phyloP scores from a whole-genome alignment of 2,888 invertebrate genomes.

The Oligia latruncula region DNA sequence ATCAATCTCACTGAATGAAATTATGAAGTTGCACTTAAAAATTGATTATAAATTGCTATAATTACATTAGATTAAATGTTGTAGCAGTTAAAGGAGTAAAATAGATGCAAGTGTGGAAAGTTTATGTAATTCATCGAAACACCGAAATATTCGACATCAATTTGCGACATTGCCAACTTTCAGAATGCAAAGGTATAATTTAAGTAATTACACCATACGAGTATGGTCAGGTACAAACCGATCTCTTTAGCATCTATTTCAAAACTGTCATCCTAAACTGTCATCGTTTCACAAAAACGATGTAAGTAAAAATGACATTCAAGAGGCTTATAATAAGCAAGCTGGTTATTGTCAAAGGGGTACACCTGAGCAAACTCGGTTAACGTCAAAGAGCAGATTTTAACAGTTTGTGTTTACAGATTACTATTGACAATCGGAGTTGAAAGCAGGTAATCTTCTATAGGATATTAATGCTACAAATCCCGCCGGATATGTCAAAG shows the following conservation, averaged over 20 bases:
- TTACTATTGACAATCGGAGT: slow-evolving; percentile 86
- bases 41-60: neutral
- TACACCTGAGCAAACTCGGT: slow-evolving; percentile 87
- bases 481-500: slow-evolving; percentile 73
- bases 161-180: neutral
- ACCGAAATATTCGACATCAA: neutral
- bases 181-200: slow-evolving; percentile 6
- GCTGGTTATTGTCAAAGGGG: slow-evolving; percentile 75
- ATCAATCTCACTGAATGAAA: neutral
- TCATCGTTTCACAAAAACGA: slow-evolving; percentile 66
- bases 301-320: slow-evolving; percentile 71
- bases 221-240: slow-evolving; percentile 20
- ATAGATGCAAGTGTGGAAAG: neutral
- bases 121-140: neutral
- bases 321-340: slow-evolving; percentile 78
- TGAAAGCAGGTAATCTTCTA: slow-evolving; percentile 86
- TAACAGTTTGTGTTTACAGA: slow-evolving; percentile 89
- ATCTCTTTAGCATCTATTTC: slow-evolving; percentile 65
- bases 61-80: neutral
- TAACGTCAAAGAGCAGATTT: slow-evolving; percentile 86
- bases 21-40: neutral
- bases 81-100: neutral
- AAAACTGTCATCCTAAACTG: slow-evolving; percentile 70
- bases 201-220: slow-evolving; percentile 33
- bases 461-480: slow-evolving; percentile 76